A percentile compares a stretch with the other conserved stretches of the same genome.
Evolutionary conservation across 2,888 invertebrate species (phyloP).

Genomic region (Archaeoteleia sp.): DNA sequence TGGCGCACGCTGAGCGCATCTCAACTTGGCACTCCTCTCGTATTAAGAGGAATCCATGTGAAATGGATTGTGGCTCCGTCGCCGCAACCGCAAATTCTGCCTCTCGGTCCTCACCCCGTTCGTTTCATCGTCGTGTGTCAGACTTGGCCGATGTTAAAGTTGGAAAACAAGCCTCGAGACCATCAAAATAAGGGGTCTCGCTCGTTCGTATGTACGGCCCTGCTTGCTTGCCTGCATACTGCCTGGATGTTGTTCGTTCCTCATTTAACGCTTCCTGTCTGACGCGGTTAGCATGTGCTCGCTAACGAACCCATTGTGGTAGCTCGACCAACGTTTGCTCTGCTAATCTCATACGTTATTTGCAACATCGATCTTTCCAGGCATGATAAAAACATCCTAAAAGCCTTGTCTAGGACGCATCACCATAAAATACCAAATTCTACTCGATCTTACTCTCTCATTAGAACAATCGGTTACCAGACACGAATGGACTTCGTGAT

Average conservation of each 20-base stretch:
- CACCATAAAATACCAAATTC: not conserved
- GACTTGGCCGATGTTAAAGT: constrained; percentile 22
- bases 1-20: not conserved
- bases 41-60: constrained; percentile 43
- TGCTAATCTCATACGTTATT: constrained; percentile 60
- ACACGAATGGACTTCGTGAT: too few species aligned
- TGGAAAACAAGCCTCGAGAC: constrained; percentile 50
- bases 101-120: constrained; percentile 4
- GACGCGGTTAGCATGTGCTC: constrained; percentile 66
- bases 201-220: constrained; percentile 32
- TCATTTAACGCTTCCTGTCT: constrained; percentile 64
- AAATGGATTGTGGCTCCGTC: constrained; percentile 33
- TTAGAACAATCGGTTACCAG: too few species aligned
- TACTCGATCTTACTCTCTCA: not conserved
- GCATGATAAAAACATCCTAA: constrained; percentile 38
- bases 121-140: constrained; percentile 3
- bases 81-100: constrained; percentile 23
- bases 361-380: constrained; percentile 40
- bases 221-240: constrained; percentile 35
- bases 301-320: constrained; percentile 72
- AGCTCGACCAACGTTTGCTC: constrained; percentile 66
- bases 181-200: constrained; percentile 51
- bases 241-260: constrained; percentile 50
- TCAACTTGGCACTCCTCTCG: constrained; percentile 23
- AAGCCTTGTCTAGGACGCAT: constrained; percentile 8